These are phyloP conservation scores for Drosophila azteca DNA, from an alignment of 1,140 invertebrate genomes.

Conservation along the genomic window DNA sequence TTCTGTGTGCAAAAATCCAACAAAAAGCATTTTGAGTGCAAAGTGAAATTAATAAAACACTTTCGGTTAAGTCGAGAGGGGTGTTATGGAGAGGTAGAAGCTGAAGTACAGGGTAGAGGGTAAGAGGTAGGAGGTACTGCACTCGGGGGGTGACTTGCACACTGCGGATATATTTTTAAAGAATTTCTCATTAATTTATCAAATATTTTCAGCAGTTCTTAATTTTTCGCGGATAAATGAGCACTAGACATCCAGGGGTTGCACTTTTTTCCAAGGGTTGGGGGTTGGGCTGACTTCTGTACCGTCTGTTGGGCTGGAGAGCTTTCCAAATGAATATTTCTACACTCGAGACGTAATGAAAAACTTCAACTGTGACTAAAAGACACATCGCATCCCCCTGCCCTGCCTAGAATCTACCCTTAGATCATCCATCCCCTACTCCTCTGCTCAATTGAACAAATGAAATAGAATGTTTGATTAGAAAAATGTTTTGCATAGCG, in stretches of 20 bases:
- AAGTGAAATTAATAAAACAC: slow-evolving; percentile 72
- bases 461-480: slow-evolving; percentile 82
- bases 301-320: slow-evolving; percentile 15
- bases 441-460: slow-evolving; percentile 42
- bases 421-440: slow-evolving; percentile 4
- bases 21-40: slow-evolving; percentile 61
- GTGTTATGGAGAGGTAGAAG: too few relatives aligned
- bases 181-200: slow-evolving; percentile 51
- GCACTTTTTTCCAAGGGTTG: neutral
- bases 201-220: slow-evolving; percentile 49
- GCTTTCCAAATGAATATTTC: slow-evolving; percentile 69
- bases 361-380: slow-evolving; percentile 48
- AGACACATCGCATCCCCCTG: neutral
- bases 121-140: too few relatives aligned
- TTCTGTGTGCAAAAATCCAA: slow-evolving; percentile 45
- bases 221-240: slow-evolving; percentile 71
- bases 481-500: slow-evolving; percentile 81
- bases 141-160: neutral
- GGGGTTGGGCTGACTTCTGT: neutral
- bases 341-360: slow-evolving; percentile 73
- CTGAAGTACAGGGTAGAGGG: too few relatives aligned
- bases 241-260: slow-evolving; percentile 55
- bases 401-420: slow-evolving; percentile 15
- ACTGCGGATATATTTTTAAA: slow-evolving; percentile 19
- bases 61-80: slow-evolving; percentile 8